A percentile compares a stretch with the other conserved stretches of the same genome.
Evolutionary conservation across 2,797 vertebrate species (phyloP).

Genomic region (Leptoclinus maculatus): DNA sequence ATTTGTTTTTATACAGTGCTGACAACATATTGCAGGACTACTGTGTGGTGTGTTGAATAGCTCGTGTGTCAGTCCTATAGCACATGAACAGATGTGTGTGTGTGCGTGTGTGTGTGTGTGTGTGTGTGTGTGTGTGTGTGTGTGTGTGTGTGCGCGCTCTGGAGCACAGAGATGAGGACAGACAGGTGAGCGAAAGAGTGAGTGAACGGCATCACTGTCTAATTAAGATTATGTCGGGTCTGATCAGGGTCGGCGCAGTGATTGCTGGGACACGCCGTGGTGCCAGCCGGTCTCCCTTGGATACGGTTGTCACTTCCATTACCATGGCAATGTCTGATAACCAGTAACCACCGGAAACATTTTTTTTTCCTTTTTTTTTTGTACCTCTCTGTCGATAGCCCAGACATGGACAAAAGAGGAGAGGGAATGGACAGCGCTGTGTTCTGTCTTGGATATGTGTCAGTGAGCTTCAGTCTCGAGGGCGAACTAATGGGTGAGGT

Average conservation of each 20-base stretch:
- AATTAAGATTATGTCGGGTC: constrained; percentile 77
- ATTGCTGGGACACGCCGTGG: constrained; percentile 56
- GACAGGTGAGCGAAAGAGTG: constrained; percentile 64
- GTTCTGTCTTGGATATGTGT: constrained; percentile 53
- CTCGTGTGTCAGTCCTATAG: neutral
- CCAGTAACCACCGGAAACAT: constrained; percentile 56
- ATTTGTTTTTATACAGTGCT: neutral
- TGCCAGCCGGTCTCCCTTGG: constrained; percentile 68
- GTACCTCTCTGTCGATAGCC: constrained; percentile 35
- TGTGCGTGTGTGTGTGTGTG: constrained; percentile 16
- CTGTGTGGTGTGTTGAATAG: neutral
- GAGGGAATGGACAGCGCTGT: constrained; percentile 72
- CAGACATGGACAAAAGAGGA: constrained; percentile 85
- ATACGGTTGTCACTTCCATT: constrained; percentile 80
- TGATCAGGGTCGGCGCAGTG: constrained; percentile 68
- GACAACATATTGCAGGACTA: constrained; percentile 11
- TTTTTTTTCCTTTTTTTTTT: constrained; percentile 41
- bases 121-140: neutral
- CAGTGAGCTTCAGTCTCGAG: constrained; percentile 65
- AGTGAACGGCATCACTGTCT: constrained; percentile 66
- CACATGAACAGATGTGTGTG: constrained; percentile 5
- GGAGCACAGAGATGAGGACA: constrained; percentile 42
- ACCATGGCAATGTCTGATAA: constrained; percentile 64
- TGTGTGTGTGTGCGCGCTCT: neutral
- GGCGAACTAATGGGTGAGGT: constrained; percentile 43